Evolutionary conservation across 2,113 vertebrate species (phyloP).

Genomic region (Thinocorus orbignyianus): DNA sequence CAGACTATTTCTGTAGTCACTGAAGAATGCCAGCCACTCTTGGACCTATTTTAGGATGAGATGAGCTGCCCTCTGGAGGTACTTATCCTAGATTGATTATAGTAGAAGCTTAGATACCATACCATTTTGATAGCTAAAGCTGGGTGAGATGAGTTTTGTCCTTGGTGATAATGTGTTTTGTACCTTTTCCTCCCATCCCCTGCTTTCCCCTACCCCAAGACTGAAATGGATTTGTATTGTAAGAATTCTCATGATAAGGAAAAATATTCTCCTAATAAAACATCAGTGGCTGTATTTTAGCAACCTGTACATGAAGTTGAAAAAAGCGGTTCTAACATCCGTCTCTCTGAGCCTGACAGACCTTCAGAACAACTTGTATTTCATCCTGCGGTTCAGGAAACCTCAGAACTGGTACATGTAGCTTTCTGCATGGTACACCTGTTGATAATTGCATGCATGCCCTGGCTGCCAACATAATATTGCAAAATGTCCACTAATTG

Average conservation of each 20-base stretch:
- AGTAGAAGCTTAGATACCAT: not conserved
- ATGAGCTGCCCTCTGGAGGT: not conserved
- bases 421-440: not conserved
- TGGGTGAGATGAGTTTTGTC: not conserved
- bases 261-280: not conserved
- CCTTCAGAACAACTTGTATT: not conserved
- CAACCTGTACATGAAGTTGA: not conserved
- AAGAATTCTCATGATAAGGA: not conserved
- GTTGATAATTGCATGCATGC: not conserved
- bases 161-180: not conserved
- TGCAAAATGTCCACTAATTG: not conserved
- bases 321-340: not conserved
- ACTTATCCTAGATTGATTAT: not conserved
- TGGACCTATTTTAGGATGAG: not conserved
- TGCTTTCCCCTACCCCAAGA: not conserved
- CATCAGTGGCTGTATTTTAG: conserved; percentile 52
- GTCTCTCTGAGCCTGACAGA: not conserved
- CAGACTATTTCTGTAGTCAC: not conserved
- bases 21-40: not conserved
- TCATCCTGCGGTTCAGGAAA: not conserved
- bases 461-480: not conserved
- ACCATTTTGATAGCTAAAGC: not conserved
- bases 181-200: not conserved
- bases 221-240: not conserved
- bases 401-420: conserved; percentile 17